A percentile compares a stretch with the other conserved stretches of the same genome.
Conservation (phyloP, 2,888 invertebrate genomes). For the Hydraecia micacea region DNA sequence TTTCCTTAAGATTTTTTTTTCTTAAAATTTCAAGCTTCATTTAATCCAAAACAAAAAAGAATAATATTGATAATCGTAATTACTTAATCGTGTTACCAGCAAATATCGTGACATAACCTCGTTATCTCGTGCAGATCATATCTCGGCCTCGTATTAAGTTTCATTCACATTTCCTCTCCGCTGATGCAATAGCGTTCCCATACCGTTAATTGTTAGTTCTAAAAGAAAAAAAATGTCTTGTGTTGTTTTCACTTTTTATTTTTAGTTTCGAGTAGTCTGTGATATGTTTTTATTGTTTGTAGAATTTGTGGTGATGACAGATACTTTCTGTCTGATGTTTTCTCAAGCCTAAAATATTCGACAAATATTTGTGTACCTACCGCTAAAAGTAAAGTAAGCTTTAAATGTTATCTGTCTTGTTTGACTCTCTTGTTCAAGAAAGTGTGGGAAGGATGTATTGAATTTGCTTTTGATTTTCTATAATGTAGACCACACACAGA, state of each 20-base stretch:
- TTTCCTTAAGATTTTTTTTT: neutral
- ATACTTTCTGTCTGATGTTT: neutral
- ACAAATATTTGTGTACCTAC: neutral
- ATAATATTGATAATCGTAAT: slow-evolving; percentile 58
- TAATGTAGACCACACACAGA: neutral
- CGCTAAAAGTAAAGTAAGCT: neutral
- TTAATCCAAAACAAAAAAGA: slow-evolving; percentile 18
- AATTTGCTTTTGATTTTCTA: neutral
- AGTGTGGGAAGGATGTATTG: neutral
- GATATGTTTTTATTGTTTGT: slow-evolving; percentile 37
- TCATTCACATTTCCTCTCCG: slow-evolving; percentile 82
- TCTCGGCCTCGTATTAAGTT: slow-evolving; percentile 75
- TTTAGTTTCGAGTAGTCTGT: slow-evolving; percentile 18
- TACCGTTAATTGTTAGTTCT: slow-evolving; percentile 66
- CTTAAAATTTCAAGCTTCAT: neutral
- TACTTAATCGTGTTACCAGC: slow-evolving; percentile 56
- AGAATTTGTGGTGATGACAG: slow-evolving; percentile 5
- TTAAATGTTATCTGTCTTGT: neutral
- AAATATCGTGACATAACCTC: slow-evolving; percentile 63
- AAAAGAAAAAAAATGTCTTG: slow-evolving; percentile 43
- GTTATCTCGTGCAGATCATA: slow-evolving; percentile 61
- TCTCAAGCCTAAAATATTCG: neutral
- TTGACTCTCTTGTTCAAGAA: neutral
- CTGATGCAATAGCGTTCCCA: slow-evolving; percentile 79
- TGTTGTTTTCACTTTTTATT: slow-evolving; percentile 65